Evolutionary conservation across 2,888 invertebrate species (phyloP), one percentile per base, ranked within the genome.

Genomic region (Protodeltote pygarga): DNA sequence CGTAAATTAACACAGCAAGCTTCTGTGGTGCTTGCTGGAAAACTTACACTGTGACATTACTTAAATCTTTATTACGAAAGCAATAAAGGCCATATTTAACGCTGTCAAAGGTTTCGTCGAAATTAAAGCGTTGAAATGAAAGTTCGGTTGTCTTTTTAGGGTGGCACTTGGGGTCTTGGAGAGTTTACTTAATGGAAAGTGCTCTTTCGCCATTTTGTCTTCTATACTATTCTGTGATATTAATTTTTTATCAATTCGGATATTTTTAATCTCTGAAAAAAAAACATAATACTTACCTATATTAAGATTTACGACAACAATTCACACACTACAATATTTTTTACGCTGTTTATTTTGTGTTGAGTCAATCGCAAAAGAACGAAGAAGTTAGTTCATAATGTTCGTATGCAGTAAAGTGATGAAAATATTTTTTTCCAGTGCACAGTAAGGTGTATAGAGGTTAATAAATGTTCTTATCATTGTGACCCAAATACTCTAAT

Each of bases 1-100:
- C 44, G 55, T 63, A 67, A 65, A 69, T 63, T 62, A 65, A 67
- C 65, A 67, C 65, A 65, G 58, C 44, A 48, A 49, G 54, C 53
- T 55, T 42, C 54, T 24, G 65, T 68, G 65, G 42, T 31, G 65
- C 60, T 59, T 59, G 65, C 59, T 69, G 71, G 68, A 77, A 78
- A 76, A 73, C 70, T 59, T 65, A 65, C 61, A 52, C 61, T 50
- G 65, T 65, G 65, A 75, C 75, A 68, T 73, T 79, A 78, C 83
- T 82, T 73, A 73, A 80, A 79, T 74, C 86, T 85, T 84, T 88
- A 89, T 88, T 87, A 80, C 85, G 74, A 83, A 84, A 81, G 89
- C 87, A 87, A 87, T 89, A 89, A 87, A 85, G 87, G 55, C 82
- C 72, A 87, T 80, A 88, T 84, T 87, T 83, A 83, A 74, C 74